Percentiles rank a stretch among this genome's conserved stretches.
Evolutionary conservation across 2,888 invertebrate genomes (phyloP).

Genomic region (Hecatera dysodea): DNA sequence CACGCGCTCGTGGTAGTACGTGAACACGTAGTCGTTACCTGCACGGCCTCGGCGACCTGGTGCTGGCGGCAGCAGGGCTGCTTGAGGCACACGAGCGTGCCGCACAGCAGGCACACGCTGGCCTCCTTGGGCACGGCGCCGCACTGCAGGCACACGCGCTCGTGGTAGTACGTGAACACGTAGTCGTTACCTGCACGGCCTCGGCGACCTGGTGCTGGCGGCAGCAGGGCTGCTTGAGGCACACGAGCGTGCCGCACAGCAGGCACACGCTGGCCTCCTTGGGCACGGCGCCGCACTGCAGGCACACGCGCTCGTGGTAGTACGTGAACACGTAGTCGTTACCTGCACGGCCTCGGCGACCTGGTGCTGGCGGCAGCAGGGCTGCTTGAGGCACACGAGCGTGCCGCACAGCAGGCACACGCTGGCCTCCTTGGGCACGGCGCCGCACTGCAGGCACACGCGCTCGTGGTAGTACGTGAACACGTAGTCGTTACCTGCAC

Average conservation of each 20-base stretch:
- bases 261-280: slow-evolving; percentile 82
- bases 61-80: no score
- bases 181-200: not conserved
- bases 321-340: no score
- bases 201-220: no score
- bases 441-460: slow-evolving; percentile 96
- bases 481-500: no score
- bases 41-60: slow-evolving; percentile 9
- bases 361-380: slow-evolving; percentile 67
- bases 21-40: slow-evolving; percentile 73
- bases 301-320: slow-evolving; percentile 95
- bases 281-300: slow-evolving; percentile 97
- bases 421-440: slow-evolving; percentile 92
- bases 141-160: slow-evolving; percentile 96
- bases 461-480: slow-evolving; percentile 97
- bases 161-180: slow-evolving; percentile 95
- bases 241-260: no score
- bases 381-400: slow-evolving; percentile 87
- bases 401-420: slow-evolving; percentile 96
- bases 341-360: slow-evolving; percentile 65
- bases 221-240: no score
- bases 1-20: slow-evolving; percentile 97
- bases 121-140: slow-evolving; percentile 94
- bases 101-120: no score
- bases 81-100: no score